Conservation (phyloP, 2,113 vertebrate species). For the Anarrhichthys ocellatus region DNA sequence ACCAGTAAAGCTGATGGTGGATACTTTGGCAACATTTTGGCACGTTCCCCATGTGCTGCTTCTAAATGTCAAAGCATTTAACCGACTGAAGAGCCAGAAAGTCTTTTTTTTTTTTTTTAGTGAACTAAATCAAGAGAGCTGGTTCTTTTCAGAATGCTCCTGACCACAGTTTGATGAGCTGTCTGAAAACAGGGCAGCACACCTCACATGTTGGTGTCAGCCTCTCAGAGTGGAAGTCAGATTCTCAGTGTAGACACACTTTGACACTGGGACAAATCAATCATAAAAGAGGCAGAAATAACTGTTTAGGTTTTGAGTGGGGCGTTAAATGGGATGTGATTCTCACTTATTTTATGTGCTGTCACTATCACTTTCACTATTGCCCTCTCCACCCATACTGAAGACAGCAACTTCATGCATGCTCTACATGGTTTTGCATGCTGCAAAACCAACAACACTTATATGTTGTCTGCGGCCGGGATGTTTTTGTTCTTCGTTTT, state of each 20-base stretch:
- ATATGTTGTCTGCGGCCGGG: too few relatives aligned
- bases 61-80: not conserved
- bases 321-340: not conserved
- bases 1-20: not conserved
- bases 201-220: not conserved
- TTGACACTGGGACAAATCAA: not conserved
- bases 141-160: not conserved
- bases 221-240: not conserved
- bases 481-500: too few relatives aligned
- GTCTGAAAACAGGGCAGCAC: constrained; percentile 4
- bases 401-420: not conserved
- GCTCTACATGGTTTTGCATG: too few relatives aligned
- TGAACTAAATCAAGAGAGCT: not conserved
- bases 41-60: not conserved
- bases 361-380: not conserved
- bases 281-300: not conserved
- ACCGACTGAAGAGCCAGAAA: not conserved
- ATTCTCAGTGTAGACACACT: not conserved
- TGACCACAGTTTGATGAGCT: constrained; percentile 14
- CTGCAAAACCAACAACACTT: too few relatives aligned
- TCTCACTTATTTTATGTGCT: not conserved
- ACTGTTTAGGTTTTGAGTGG: not conserved
- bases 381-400: not conserved
- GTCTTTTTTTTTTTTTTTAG: not conserved
- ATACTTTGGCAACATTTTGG: not conserved